Base-by-base conservation (phyloP, 2,113 vertebrate genomes). In the Colius striatus region DNA sequence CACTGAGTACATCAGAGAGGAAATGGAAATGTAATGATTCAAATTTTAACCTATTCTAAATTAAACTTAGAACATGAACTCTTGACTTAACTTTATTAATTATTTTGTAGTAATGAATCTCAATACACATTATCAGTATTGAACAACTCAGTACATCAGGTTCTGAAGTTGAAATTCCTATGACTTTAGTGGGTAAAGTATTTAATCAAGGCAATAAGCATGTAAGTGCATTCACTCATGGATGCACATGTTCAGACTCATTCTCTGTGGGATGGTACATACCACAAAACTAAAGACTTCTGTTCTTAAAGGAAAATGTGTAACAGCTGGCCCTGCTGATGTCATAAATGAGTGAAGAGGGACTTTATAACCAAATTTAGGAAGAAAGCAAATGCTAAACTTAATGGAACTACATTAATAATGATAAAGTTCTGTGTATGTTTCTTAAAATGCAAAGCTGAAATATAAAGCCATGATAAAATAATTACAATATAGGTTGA, bases 31-130 rank as follows among this genome's bases (percentile, higher is more conserved):
- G 27, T 41, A 89, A 54, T 1, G 1, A 84, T 77, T 86, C 48
- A 62, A 86, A 77, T 66, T 92, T 86, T 73, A 84, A 77, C 29
- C 38, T 85, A 25, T 65, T 91, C 60, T 93, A 75, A 84, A 67
- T 92, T 82, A 91, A 87, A 71, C 23, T 60, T 65, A 61, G 70
- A 84, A 32, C 7, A 72, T 57, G 32, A 90, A 61, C 36, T 81
- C 72, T 70, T 87, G 61, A 70, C 70, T 89, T 55, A 60, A 26
- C 27, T 84, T 87, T 38, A 86, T 82, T 7, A 83, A 86, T 73
- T 88, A 55, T 91, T 84, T 91, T 74, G 27, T 71, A 60, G 38
- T 25, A 60, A 22, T 60, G 65, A 74, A 73, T 94, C 55, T 58
- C 63, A 86, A 84, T 20, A 48, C 9, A 15, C 47, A 29, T 66